Evolutionary conservation across 2,888 invertebrate species (phyloP).

Genomic region (Neelides folsomi): DNA sequence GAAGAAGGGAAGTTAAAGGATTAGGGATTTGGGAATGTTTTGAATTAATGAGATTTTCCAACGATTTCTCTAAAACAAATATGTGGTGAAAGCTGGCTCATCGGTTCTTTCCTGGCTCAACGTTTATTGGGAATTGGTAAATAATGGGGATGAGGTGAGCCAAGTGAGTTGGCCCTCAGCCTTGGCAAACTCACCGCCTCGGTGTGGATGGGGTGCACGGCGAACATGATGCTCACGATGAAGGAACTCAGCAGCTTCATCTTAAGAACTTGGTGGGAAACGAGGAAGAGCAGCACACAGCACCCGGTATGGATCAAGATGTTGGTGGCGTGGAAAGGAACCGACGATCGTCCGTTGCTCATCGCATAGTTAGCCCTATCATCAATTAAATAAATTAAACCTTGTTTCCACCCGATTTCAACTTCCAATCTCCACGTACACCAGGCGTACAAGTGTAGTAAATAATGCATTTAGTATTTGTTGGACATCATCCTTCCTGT

Average conservation of each 20-base stretch:
- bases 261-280: constrained; percentile 51
- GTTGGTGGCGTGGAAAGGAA: constrained; percentile 70
- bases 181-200: constrained; percentile 61
- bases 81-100: too few species aligned
- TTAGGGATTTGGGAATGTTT: too few species aligned
- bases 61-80: too few species aligned
- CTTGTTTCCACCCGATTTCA: background rate
- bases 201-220: constrained; percentile 74
- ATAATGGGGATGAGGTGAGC: background rate
- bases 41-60: too few species aligned
- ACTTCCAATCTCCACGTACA: background rate
- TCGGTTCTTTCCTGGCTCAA: too few species aligned
- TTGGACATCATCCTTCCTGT: too few species aligned
- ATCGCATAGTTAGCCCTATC: constrained; percentile 62
- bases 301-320: constrained; percentile 60
- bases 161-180: background rate
- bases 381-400: too few species aligned
- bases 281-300: constrained; percentile 55
- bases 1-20: too few species aligned
- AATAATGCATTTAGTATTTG: too few species aligned
- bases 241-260: constrained; percentile 56
- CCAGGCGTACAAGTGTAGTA: background rate
- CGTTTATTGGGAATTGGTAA: too few species aligned
- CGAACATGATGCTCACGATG: constrained; percentile 60
- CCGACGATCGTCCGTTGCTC: constrained; percentile 50